Conservation (phyloP, 2,888 invertebrate genomes). For the Ellobium chinense region DNA sequence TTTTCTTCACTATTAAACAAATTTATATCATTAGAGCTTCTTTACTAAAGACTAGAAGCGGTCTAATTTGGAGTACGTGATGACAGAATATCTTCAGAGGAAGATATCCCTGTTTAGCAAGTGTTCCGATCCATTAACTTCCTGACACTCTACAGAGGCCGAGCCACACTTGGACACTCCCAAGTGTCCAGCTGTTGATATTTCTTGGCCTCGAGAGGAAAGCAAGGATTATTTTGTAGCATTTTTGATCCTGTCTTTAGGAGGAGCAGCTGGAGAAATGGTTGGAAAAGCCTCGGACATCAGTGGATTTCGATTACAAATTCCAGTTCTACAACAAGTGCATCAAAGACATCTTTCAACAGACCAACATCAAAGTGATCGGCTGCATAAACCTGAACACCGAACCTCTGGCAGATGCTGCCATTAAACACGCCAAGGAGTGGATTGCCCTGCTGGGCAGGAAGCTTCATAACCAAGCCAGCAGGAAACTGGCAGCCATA, state of each 20-base stretch:
- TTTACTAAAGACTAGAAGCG: too few species aligned
- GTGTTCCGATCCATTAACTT: too few species aligned
- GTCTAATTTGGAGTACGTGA: too few species aligned
- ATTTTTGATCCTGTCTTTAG: not conserved
- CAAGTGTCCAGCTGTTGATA: too few species aligned
- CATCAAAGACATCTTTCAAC: constrained; percentile 83
- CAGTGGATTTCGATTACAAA: constrained; percentile 89
- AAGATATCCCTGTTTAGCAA: too few species aligned
- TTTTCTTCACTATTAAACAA: too few species aligned
- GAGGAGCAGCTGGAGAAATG: constrained; percentile 83
- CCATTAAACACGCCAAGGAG: constrained; percentile 87
- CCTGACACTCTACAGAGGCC: too few species aligned
- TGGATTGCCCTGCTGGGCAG: constrained; percentile 90
- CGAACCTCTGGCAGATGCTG: constrained; percentile 85
- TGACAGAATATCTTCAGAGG: too few species aligned
- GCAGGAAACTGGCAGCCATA: constrained; percentile 85
- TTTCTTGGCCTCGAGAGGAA: too few species aligned
- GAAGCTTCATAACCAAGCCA: constrained; percentile 85
- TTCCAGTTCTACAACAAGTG: constrained; percentile 90
- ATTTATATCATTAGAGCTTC: too few species aligned
- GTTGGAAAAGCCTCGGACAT: constrained; percentile 83
- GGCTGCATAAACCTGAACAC: constrained; percentile 84
- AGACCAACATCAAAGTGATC: constrained; percentile 55
- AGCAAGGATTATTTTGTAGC: not conserved
- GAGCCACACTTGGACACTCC: too few species aligned